A percentile compares a stretch with the other conserved stretches of the same genome.
Conservation (phyloP, 2,888 invertebrate species). For the Megastigmus dorsalis region DNA sequence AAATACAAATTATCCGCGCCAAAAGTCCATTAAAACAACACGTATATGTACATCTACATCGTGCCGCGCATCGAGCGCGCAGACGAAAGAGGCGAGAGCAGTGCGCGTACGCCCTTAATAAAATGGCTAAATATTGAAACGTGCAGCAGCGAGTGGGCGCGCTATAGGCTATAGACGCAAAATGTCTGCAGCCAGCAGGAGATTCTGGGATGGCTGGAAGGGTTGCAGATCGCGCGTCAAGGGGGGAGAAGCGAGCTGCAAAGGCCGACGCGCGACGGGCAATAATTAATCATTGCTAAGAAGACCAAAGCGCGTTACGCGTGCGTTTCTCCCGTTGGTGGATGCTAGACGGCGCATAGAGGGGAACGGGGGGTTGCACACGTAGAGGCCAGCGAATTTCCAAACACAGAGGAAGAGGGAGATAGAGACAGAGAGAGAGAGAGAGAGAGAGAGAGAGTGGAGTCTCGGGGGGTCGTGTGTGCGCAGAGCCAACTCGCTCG, state of each 20-base stretch:
- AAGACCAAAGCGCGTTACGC: conserved; percentile 61
- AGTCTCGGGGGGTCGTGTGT: not conserved
- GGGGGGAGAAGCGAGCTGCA: no score
- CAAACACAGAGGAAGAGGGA: conserved; percentile 44
- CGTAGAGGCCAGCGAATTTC: conserved; percentile 59
- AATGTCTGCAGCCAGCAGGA: not conserved
- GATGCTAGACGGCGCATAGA: no score
- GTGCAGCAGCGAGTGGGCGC: not conserved
- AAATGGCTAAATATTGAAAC: conserved; percentile 38
- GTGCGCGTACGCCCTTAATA: no score
- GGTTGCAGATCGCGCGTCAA: not conserved
- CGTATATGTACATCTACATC: no score
- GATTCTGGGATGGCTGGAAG: not conserved
- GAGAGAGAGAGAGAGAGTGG: not conserved
- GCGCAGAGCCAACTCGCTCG: conserved; percentile 33
- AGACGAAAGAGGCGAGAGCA: not conserved
- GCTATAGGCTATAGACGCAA: not conserved
- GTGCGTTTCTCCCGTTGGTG: no score
- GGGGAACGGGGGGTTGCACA: no score
- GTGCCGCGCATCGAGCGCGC: no score
- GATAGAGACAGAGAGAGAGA: not conserved
- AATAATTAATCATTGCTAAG: conserved; percentile 71
- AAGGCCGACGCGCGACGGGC: conserved; percentile 46
- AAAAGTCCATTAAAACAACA: conserved; percentile 36
- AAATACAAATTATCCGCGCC: conserved; percentile 44